These are phyloP conservation scores for Drosophila orosa DNA, from an alignment of 1,140 invertebrate genomes.

Conservation along the genomic window DNA sequence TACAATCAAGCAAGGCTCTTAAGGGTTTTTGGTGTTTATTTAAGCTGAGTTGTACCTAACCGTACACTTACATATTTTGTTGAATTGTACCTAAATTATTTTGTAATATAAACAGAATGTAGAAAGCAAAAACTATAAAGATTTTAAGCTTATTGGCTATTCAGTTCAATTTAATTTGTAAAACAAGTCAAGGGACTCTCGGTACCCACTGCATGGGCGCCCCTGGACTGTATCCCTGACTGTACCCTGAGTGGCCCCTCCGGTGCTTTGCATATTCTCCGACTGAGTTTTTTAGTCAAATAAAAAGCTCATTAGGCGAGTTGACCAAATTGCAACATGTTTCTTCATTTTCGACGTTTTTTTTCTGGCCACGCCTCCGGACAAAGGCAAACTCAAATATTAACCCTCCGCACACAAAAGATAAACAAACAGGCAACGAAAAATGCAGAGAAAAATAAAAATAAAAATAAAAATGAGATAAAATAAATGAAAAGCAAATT, in stretches of 20 bases:
- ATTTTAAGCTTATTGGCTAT: no score
- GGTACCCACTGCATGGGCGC: no score
- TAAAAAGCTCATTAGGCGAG: slow-evolving; percentile 77
- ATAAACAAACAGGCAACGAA: slow-evolving; percentile 31
- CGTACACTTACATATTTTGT: background rate
- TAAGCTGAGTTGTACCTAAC: background rate
- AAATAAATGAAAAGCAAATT: slow-evolving; percentile 63
- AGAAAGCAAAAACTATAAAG: background rate
- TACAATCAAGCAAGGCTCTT: background rate
- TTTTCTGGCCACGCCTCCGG: slow-evolving; percentile 20
- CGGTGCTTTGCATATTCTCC: slow-evolving; percentile 16
- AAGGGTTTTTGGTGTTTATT: background rate
- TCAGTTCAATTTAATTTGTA: background rate
- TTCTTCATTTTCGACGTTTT: slow-evolving; percentile 21
- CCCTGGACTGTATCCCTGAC: background rate
- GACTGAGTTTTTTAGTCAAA: slow-evolving; percentile 52
- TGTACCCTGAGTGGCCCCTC: background rate
- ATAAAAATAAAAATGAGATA: slow-evolving; percentile 47
- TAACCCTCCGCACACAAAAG: slow-evolving; percentile 23
- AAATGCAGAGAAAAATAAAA: slow-evolving; percentile 19
- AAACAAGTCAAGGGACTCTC: background rate
- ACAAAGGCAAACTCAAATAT: slow-evolving; percentile 51
- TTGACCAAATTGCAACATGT: slow-evolving; percentile 73
- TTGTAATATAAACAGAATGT: background rate
- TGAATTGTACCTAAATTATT: background rate